Evolutionary conservation across 1,140 invertebrate species (phyloP), one percentile per base, ranked within the genome.

Genomic region (Cherax destructor): DNA sequence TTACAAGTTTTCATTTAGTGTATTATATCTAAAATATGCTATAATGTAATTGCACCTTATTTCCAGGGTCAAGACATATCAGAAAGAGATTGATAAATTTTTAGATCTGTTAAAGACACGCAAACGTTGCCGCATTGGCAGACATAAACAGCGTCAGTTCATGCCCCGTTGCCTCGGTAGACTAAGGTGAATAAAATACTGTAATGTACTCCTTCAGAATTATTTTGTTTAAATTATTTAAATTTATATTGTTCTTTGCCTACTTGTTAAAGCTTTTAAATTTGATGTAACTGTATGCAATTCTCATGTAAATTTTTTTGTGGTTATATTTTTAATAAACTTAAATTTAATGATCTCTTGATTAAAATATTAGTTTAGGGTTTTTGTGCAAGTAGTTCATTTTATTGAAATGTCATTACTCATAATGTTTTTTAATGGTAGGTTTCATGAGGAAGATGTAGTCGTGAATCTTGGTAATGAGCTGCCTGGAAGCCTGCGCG

Each of bases 401-500:
- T 56, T 56, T 13, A n/a, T 65, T 65, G 61, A 18, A 18, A 18
- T 5, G 1, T 65, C 13, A 59, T 16, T 13, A n/a, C 3, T 47
- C 16, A 81, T 52, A 52, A 65, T 65, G 61, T 65, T 1, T 21
- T n/a, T 16, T 41, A 41, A 41, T 80, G 10, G n/a, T 41, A 89
- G 87, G 65, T 89, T 83, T 76, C 49, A 83, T 24, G 78, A 72
- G n/a, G 87, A 89, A n/a, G 87, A 89, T 16, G 49, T 89, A 30
- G 47, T 47, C 16, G 87, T 89, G n/a, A 80, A 56, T 11, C 69
- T 89, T 50, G 87, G 87, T 16, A 50, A 81, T 47, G 79, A 89
- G 65, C 69, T 89, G 41, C 41, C 79, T 7, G 87, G 59, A n/a
- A 56, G n/a, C 65, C 52, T 89, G 78, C 79, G 87, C 11, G 24